Conservation (phyloP, 2,797 vertebrate species). For the Chromobotia macracanthus region DNA sequence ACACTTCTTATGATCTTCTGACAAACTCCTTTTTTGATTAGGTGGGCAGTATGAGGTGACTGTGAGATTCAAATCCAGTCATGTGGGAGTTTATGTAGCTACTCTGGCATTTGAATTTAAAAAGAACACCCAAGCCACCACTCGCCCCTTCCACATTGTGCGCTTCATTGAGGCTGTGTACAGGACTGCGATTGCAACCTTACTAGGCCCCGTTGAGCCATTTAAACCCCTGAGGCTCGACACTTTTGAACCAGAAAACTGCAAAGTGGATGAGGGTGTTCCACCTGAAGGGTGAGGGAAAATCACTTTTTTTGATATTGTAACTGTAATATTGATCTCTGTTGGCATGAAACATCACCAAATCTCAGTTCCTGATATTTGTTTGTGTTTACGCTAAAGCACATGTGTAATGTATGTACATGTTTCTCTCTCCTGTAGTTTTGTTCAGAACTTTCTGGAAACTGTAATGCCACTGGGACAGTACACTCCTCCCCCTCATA, state of each 20-base stretch:
- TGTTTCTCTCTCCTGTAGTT: slow-evolving; percentile 55
- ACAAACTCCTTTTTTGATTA: slow-evolving; percentile 55
- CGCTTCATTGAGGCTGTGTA: slow-evolving; percentile 77
- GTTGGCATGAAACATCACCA: background rate
- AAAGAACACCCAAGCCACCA: slow-evolving; percentile 55
- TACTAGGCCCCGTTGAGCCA: slow-evolving; percentile 68
- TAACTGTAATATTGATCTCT: background rate
- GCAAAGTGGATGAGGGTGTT: slow-evolving; percentile 74
- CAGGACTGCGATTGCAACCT: slow-evolving; percentile 76
- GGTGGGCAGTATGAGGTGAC: slow-evolving; percentile 76
- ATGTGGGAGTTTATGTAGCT: slow-evolving; percentile 77
- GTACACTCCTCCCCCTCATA: slow-evolving; percentile 53
- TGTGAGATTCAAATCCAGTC: slow-evolving; percentile 69
- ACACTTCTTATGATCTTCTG: too few relatives aligned
- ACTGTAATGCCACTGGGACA: rapidly evolving
- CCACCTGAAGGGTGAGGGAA: slow-evolving; percentile 57
- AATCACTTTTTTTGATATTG: too few relatives aligned
- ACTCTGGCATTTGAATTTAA: slow-evolving; percentile 82
- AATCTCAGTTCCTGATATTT: background rate
- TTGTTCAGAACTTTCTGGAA: slow-evolving; percentile 43
- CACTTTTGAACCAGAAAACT: slow-evolving; percentile 16
- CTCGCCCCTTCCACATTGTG: slow-evolving; percentile 79
- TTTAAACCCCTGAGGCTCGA: slow-evolving; percentile 62
- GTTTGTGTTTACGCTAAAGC: background rate
- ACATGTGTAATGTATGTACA: background rate